A percentile compares a stretch with the other conserved stretches of the same genome.
Conservation (phyloP, 2,888 invertebrate species). For the Nymphalis c-album region DNA sequence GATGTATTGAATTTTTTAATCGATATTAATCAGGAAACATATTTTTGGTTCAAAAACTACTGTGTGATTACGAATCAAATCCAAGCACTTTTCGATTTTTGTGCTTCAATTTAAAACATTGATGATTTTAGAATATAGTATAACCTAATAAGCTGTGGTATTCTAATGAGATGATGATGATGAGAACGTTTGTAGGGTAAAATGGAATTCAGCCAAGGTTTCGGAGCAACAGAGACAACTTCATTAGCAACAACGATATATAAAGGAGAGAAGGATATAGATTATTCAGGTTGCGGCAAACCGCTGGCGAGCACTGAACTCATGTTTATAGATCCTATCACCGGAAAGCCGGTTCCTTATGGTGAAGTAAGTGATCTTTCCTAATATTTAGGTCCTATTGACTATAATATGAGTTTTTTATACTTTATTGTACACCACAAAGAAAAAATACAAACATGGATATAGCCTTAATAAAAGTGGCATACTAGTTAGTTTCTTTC, state of each 20-base stretch:
- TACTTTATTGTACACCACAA: no score
- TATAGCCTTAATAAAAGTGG: no score
- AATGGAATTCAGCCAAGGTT: constrained; percentile 70
- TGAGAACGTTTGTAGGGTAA: constrained; percentile 52
- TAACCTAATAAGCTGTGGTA: no score
- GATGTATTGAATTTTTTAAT: no score
- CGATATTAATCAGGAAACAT: no score
- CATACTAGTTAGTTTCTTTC: no score
- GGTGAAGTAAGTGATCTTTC: constrained; percentile 59
- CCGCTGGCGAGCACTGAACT: constrained; percentile 59
- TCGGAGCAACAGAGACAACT: constrained; percentile 71
- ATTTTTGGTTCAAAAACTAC: no score
- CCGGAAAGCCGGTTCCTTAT: constrained; percentile 58
- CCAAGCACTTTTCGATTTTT: not conserved
- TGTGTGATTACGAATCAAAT: no score
- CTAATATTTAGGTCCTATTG: no score
- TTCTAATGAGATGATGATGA: constrained; percentile 13
- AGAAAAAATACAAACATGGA: no score
- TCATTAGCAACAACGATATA: constrained; percentile 58
- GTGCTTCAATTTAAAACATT: not conserved
- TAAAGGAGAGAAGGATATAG: constrained; percentile 49
- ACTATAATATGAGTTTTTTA: no score
- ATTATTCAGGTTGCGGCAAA: constrained; percentile 63
- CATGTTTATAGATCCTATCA: constrained; percentile 63
- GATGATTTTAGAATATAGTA: no score